Percentiles rank a stretch among this genome's conserved stretches.
These are phyloP conservation scores for Timema cristinae DNA, from an alignment of 2,888 invertebrate genomes.

Conservation along the genomic window DNA sequence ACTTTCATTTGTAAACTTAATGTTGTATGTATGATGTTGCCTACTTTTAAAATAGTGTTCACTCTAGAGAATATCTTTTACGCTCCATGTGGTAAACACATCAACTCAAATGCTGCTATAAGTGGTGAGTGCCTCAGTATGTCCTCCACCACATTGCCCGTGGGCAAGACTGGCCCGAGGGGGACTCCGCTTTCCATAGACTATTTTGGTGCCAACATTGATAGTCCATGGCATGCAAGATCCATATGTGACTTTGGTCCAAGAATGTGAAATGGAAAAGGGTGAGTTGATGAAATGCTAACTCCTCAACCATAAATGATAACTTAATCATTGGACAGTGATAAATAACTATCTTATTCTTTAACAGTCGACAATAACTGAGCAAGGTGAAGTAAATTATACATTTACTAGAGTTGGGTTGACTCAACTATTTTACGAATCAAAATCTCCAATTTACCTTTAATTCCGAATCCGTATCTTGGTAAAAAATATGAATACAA, in stretches of 20 bases:
- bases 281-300: conserved; percentile 44
- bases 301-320: background rate
- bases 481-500: no score
- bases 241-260: conserved; percentile 60
- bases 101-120: conserved; percentile 48
- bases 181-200: conserved; percentile 62
- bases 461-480: no score
- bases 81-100: conserved; percentile 54
- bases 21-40: no score
- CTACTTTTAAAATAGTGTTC: background rate
- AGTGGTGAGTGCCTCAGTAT: conserved; percentile 45
- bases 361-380: no score
- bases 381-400: no score
- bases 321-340: background rate
- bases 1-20: no score
- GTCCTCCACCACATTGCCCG: conserved; percentile 50
- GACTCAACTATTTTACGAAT: no score
- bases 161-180: conserved; percentile 65
- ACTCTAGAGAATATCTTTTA: conserved; percentile 50
- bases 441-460: no score
- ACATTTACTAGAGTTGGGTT: no score
- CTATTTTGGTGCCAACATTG: conserved; percentile 58
- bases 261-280: conserved; percentile 67
- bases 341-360: no score
- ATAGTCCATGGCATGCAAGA: conserved; percentile 64